A percentile compares a stretch with the other conserved stretches of the same genome.
phyloP scores from a whole-genome alignment of 2,888 invertebrate species.

The Cryptocheilus praepositus region DNA sequence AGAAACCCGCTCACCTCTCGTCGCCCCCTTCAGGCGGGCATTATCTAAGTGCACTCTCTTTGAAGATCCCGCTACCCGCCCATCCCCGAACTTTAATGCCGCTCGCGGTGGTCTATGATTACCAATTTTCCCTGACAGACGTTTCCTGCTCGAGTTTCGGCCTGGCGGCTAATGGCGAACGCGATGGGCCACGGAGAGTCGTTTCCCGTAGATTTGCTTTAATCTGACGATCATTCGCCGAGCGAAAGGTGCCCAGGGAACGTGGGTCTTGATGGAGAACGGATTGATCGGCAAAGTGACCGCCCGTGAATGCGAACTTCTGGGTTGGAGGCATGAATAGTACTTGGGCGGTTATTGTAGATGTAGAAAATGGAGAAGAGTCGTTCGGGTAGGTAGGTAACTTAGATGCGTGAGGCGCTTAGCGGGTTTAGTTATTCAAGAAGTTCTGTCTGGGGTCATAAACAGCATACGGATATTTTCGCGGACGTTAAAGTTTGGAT shows the following conservation, averaged over 20 bases:
- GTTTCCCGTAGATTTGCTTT: conserved; percentile 37
- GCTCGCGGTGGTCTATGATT: conserved; percentile 74
- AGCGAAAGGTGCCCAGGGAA: neutral
- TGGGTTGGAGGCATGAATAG: too few species aligned
- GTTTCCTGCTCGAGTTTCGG: conserved; percentile 67
- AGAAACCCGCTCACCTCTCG: conserved; percentile 25
- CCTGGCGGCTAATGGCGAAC: conserved; percentile 57
- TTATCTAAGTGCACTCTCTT: conserved; percentile 75
- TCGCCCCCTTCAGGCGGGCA: conserved; percentile 59
- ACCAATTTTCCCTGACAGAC: conserved; percentile 74
- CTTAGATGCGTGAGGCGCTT: too few species aligned
- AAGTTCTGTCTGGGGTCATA: too few species aligned
- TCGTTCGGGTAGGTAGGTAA: too few species aligned
- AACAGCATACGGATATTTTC: too few species aligned
- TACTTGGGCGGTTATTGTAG: too few species aligned
- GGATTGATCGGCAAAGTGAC: neutral
- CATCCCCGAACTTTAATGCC: conserved; percentile 72
- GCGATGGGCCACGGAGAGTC: conserved; percentile 44
- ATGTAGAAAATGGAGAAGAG: too few species aligned
- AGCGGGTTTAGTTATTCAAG: too few species aligned
- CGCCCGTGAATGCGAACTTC: too few species aligned
- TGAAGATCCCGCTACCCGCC: conserved; percentile 70
- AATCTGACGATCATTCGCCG: conserved; percentile 41
- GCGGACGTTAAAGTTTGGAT: too few species aligned
- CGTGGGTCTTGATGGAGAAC: neutral